Conservation (phyloP, 2,797 vertebrate genomes). For the Acanthis flammea region DNA sequence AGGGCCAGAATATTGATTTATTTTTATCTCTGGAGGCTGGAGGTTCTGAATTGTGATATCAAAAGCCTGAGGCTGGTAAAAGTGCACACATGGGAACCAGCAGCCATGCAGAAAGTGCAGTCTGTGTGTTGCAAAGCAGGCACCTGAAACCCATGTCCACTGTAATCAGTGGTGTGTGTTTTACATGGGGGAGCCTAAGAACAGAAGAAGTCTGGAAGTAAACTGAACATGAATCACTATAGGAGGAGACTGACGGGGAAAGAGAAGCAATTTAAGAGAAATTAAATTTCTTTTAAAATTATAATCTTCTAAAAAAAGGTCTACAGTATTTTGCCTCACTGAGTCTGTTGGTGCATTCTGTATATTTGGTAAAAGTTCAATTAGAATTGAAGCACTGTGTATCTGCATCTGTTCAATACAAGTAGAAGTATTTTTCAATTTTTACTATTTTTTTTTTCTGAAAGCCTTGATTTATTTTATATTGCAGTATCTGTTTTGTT, state of each 20-base stretch:
- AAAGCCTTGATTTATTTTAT: neutral
- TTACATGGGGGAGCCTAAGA: neutral
- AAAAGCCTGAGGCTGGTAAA: neutral
- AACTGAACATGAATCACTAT: neutral
- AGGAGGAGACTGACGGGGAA: neutral
- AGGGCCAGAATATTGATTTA: neutral
- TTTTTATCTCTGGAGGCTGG: neutral
- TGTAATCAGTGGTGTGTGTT: neutral
- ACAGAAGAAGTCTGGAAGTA: neutral
- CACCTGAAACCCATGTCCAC: fast-evolving
- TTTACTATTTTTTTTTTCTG: neutral
- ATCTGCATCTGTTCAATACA: neutral
- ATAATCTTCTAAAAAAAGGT: neutral
- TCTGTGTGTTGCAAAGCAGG: neutral
- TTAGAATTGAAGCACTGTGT: neutral
- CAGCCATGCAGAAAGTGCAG: neutral
- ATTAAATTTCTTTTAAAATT: neutral
- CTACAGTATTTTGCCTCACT: neutral
- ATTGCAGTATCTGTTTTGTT: neutral
- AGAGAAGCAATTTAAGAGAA: neutral
- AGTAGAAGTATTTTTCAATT: neutral
- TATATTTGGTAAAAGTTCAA: neutral
- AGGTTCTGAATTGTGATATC: neutral
- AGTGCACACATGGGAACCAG: neutral
- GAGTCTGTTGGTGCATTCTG: neutral